Conservation (phyloP, 2,797 vertebrate species). For the Ataeniobius toweri region DNA sequence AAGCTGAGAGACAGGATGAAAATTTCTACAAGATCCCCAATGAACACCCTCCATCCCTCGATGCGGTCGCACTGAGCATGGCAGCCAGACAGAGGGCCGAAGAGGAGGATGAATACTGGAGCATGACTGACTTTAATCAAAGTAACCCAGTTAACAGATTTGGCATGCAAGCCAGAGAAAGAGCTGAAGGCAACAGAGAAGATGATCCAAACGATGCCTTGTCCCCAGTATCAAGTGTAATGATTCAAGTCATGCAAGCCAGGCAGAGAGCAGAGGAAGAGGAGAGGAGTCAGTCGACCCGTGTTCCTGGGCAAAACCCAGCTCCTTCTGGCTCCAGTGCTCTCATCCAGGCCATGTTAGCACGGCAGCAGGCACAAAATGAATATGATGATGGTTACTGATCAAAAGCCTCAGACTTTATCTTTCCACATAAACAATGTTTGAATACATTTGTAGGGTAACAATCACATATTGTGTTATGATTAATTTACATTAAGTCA, state of each 20-base stretch:
- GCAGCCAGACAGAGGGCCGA: slow-evolving; percentile 38
- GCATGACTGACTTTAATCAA: slow-evolving; percentile 9
- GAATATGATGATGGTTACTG: slow-evolving; percentile 78
- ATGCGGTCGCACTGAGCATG: slow-evolving; percentile 18
- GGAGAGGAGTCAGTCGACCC: slow-evolving; percentile 29
- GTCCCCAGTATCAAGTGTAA: slow-evolving; percentile 32
- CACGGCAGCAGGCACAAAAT: slow-evolving; percentile 74
- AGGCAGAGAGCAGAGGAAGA: slow-evolving; percentile 61
- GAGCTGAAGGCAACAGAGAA: slow-evolving; percentile 18
- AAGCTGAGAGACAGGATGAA: slow-evolving; percentile 21
- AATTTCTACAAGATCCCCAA: slow-evolving; percentile 5
- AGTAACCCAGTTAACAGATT: slow-evolving; percentile 14
- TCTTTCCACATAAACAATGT: not conserved
- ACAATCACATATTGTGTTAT: slow-evolving; percentile 2
- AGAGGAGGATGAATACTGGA: slow-evolving; percentile 21
- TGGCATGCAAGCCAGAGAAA: slow-evolving; percentile 49
- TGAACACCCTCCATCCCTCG: slow-evolving; percentile 1
- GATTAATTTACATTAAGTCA: not conserved
- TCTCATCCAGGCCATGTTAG: slow-evolving; percentile 80
- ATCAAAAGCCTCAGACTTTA: slow-evolving; percentile 24
- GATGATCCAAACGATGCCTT: slow-evolving; percentile 1
- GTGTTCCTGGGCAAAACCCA: slow-evolving; percentile 25
- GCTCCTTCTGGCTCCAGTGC: slow-evolving; percentile 62
- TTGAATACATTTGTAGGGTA: not conserved
- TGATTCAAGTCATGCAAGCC: slow-evolving; percentile 70